Base-by-base conservation (phyloP, 2,888 invertebrate species). In the Eupelmus urozonus region DNA sequence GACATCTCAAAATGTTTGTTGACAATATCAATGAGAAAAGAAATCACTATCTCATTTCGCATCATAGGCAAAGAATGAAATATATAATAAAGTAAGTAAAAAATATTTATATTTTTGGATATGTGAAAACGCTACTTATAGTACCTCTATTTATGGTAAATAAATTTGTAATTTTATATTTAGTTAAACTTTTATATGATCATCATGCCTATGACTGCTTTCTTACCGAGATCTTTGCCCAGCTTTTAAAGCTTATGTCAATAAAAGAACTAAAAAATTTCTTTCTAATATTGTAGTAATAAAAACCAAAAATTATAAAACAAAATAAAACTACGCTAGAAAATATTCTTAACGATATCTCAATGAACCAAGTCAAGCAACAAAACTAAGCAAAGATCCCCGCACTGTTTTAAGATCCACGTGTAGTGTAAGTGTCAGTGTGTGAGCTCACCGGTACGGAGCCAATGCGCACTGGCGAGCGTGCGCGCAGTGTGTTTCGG, bases 401-500 rank as follows among this genome's bases (percentile, higher is more conserved):
- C n/a, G n/a, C n/a, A n/a, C n/a, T n/a, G n/a, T n/a, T n/a, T n/a
- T n/a, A n/a, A n/a, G n/a, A n/a, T n/a, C n/a, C n/a, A n/a, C n/a
- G n/a, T 34, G 34, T 34, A 27, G 27, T 27, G 34, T 34, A 18
- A 34, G 29, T 59, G 62, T 60, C 5, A n/a, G 34, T 29, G 34
- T 49, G 20, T 70, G 69, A 51, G 72, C 89, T 89, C 86, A 89
- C 89, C 88, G 89, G 88, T 79, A 88, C 85, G 79, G 88, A 84
- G 82, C 86, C 86, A 81, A 85, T 87, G 84, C 89, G 89, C 80
- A 88, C 86, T 23, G 89, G 89, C 29, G 89, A 89, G 42, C 89
- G 87, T 67, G 89, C 86, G 78, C 92, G 90, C 81, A 93, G 88
- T 5, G 93, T 93, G 87, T 92, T 92, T 81, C 92, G 91, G 87